Evolutionary conservation across 1,140 invertebrate species (phyloP).

Genomic region (Macrotrachela quadricornifera): DNA sequence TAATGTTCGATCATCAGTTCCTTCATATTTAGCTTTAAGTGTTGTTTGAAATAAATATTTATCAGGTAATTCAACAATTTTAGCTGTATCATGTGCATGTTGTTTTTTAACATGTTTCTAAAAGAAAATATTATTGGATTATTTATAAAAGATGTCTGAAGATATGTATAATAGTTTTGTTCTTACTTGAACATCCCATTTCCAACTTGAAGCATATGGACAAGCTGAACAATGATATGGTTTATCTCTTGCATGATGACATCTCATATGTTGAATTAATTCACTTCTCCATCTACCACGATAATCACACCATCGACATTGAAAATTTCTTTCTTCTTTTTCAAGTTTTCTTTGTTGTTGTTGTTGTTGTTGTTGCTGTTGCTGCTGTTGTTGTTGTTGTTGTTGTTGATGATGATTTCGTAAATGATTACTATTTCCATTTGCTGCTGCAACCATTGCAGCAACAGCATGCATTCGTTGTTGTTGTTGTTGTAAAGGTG

Average conservation of each 20-base stretch:
- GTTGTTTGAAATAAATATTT: constrained; percentile 4
- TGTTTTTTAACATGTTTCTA: not conserved
- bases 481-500: no score
- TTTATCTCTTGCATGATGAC: constrained; percentile 26
- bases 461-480: no score
- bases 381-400: no score
- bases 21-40: no score
- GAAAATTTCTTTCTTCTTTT: not conserved
- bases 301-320: constrained; percentile 23
- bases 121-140: no score
- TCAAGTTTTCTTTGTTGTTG: no score
- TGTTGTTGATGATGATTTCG: no score
- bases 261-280: constrained; percentile 30
- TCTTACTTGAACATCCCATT: constrained; percentile 24
- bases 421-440: no score
- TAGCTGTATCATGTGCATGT: not conserved
- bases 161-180: constrained; percentile 6
- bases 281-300: constrained; percentile 28
- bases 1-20: no score
- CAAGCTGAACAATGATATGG: constrained; percentile 27
- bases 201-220: constrained; percentile 28
- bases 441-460: no score
- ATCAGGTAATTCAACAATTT: constrained; percentile 9
- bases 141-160: no score
- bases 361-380: no score